Base-by-base conservation (phyloP, 2,113 vertebrate genomes). In the Fregata magnificens region DNA sequence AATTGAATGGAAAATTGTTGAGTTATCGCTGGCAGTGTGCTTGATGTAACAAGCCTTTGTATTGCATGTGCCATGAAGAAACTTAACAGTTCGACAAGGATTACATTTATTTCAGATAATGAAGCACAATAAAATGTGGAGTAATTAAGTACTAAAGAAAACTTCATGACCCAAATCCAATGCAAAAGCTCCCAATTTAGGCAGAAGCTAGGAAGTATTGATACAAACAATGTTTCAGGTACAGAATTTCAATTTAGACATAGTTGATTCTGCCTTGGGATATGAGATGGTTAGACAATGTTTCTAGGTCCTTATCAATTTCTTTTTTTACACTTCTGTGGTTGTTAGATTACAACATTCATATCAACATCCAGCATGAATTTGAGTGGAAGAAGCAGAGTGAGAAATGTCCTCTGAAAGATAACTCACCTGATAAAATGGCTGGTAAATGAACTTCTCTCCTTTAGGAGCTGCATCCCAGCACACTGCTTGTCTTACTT, bases 1-100 rank as follows among this genome's bases (percentile, higher is more conserved):
- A 96, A 94, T 58, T 93, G 93, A 88, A 96, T 40, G 70, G 91
- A 93, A 97, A 84, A 82, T 10, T 84, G 94, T 77, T 86, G 94
- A 61, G 85, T 74, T 96, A 86, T 92, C 0, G 5, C 67, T 91
- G 89, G 66, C 67, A 83, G 61, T 6, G 50, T 59, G 74, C 85
- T 70, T 84, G 87, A 62, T 82, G 66, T 40, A 70, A 72, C 32
- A 71, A 56, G 65, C 5, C 77, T 93, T 77, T 73, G 69, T 50
- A 44, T 72, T 36, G 31, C 36, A 5, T 20, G 38, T 56, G 20
- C 71, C 29, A 5, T 21, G 52, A 74, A 70, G 7, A 55, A 77
- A 80, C 76, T 69, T 74, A 28, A 19, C 7, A 1, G 61, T 47
- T 92, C 3, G 10, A 77, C 22, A 96, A 76, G 72, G 77, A 66